A percentile compares a stretch with the other conserved stretches of the same genome.
Evolutionary conservation across 2,888 invertebrate species (phyloP).

Genomic region (Chymomyza fuscimana): DNA sequence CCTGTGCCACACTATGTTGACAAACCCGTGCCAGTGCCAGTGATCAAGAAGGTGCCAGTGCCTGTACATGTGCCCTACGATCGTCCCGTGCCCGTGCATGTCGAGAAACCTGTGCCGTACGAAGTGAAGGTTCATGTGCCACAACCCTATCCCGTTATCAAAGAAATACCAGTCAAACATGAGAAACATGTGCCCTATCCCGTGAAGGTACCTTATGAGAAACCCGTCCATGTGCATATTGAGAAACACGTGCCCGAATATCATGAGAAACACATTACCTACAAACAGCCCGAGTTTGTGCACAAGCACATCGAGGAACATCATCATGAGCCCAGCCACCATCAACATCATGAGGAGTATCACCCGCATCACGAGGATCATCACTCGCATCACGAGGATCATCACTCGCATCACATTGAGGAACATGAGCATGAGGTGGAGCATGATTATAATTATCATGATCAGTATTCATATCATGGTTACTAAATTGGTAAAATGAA

Average conservation of each 20-base stretch:
- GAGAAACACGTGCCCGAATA: constrained; percentile 85
- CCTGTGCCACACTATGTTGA: constrained; percentile 85
- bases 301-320: constrained; percentile 81
- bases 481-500: constrained; percentile 63
- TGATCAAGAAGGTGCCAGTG: constrained; percentile 83
- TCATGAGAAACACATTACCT: constrained; percentile 84
- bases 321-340: constrained; percentile 56
- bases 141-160: constrained; percentile 85
- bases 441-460: constrained; percentile 76
- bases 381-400: constrained; percentile 49
- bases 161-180: constrained; percentile 84
- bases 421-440: constrained; percentile 79
- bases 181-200: constrained; percentile 87
- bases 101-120: constrained; percentile 88
- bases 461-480: constrained; percentile 65
- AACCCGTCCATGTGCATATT: constrained; percentile 87
- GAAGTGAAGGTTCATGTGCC: constrained; percentile 86
- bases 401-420: constrained; percentile 61
- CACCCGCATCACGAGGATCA: constrained; percentile 47
- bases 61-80: constrained; percentile 84
- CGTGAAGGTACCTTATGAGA: constrained; percentile 85
- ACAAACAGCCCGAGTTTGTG: constrained; percentile 86
- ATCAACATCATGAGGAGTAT: constrained; percentile 56
- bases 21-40: constrained; percentile 84
- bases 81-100: constrained; percentile 84